phyloP scores from a whole-genome alignment of 2,797 vertebrate species.

The Halcyon chelicuti region DNA sequence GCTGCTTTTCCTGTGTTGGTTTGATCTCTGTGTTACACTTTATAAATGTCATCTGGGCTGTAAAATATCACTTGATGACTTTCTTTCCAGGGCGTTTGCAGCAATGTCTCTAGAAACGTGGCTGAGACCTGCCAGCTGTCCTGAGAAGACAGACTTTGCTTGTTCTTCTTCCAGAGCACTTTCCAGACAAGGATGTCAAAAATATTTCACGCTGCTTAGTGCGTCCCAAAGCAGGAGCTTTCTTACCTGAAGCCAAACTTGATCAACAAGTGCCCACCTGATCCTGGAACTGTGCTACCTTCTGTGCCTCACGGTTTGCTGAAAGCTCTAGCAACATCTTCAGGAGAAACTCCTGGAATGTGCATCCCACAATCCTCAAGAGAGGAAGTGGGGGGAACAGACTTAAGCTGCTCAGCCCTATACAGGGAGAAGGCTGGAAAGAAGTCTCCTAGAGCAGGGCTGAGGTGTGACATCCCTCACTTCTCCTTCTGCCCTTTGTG shows the following conservation, averaged over 20 bases:
- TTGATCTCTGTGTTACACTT: not conserved
- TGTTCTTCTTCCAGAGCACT: not conserved
- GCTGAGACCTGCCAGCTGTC: not conserved
- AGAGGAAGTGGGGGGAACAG: not conserved
- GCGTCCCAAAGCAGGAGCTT: not conserved
- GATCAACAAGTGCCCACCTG: not conserved
- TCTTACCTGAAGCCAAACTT: not conserved
- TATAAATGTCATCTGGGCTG: slow-evolving; percentile 20
- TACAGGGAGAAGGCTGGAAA: not conserved
- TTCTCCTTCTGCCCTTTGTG: not conserved
- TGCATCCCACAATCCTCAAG: not conserved
- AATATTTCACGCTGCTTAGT: not conserved
- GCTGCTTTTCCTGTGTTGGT: not conserved
- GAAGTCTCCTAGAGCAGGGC: not conserved
- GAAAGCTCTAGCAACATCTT: not conserved
- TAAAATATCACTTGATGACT: not conserved
- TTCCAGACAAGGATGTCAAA: not conserved
- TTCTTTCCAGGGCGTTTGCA: not conserved
- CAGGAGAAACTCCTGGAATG: not conserved
- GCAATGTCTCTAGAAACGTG: not conserved
- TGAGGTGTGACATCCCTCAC: not conserved
- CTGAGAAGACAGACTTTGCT: not conserved
- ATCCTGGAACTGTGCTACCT: not conserved
- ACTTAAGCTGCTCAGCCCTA: not conserved
- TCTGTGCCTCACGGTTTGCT: not conserved